Evolutionary conservation across 2,797 vertebrate genomes (phyloP), one percentile per base, ranked within the genome.

Genomic region (Danio tinwini): DNA sequence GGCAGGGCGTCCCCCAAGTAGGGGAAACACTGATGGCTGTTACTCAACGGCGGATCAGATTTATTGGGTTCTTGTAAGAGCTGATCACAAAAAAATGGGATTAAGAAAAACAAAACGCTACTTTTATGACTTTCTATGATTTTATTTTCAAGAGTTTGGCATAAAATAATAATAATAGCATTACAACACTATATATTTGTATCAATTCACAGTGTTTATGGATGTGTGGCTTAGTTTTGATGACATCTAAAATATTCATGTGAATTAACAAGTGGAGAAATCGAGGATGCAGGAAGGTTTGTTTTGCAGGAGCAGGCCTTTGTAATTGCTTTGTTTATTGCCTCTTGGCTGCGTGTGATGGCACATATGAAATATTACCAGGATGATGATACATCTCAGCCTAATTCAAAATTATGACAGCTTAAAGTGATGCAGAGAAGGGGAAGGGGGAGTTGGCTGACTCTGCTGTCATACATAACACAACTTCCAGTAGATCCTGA

Each of bases 311-410:
- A 75, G 59, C 55, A 78, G 56, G 70, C 78, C 82, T 79, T 65
- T 78, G 68, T 86, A 83, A 87, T 85, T 86, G 81, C 85, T 87
- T 85, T 85, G 80, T 82, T 82, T 82, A 83, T 87, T 87, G 74
- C 86, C 86, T 85, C 85, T 80, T 79, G 77, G 83, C 77, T 72
- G 80, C 52, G 50, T 69, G 62, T 44, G 45, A 71, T 55, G 65
- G 75, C 59, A 75, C 56, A 58, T 72, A 71, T 83, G 71, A 87
- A 85, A 86, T 86, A 86, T 83, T 82, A 82, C 82, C 16, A 39
- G 74, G 77, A 70, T 65, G 80, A 72, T 75, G 81, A 86, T 86
- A 61, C 81, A 74, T 87, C 83, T 86, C 67, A 49, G 53, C 79
- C 78, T 85, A 86, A 86, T 86, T 86, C 81, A 82, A 78, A 86